Percentiles rank a stretch among this genome's conserved stretches.
These are phyloP conservation scores for Anthopleura sola DNA, from an alignment of 64 coral and sea anemone genomes.

Conservation along the genomic window DNA sequence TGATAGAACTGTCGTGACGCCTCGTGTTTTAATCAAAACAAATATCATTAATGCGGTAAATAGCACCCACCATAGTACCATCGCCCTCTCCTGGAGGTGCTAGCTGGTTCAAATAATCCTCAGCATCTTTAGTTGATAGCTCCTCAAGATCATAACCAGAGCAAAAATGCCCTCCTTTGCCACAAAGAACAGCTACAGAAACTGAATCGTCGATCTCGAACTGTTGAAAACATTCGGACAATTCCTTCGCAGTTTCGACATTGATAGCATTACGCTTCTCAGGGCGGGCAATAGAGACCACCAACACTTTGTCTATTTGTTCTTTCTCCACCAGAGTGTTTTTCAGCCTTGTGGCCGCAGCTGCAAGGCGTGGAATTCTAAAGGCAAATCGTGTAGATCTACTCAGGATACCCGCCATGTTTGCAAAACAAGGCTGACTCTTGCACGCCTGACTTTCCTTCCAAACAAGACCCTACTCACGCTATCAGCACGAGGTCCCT, in stretches of 20 bases:
- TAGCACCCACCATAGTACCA: conserved; percentile 73
- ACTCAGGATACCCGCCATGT: conserved; percentile 35
- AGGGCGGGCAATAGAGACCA: conserved; percentile 81
- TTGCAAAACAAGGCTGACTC: conserved; percentile 11
- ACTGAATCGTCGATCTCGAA: conserved; percentile 86
- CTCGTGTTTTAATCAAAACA: neutral
- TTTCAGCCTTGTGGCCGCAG: conserved; percentile 22
- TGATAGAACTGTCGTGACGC: neutral
- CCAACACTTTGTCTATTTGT: conserved; percentile 70
- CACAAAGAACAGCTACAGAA: conserved; percentile 79
- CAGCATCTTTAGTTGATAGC: conserved; percentile 45
- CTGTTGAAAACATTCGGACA: conserved; percentile 51
- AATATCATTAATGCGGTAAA: neutral
- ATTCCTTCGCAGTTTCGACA: conserved; percentile 60
- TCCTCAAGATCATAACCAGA: conserved; percentile 91
- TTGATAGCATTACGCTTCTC: conserved; percentile 94
- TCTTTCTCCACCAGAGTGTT: conserved; percentile 67
- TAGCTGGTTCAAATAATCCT: conserved; percentile 46
- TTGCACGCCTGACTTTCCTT: neutral
- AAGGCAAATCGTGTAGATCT: neutral
- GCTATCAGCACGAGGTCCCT: neutral
- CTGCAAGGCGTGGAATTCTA: conserved; percentile 25
- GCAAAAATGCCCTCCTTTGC: conserved; percentile 78
- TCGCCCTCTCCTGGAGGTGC: conserved; percentile 61
- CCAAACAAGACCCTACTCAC: neutral